Base-by-base conservation (phyloP, 2,797 vertebrate genomes). In the Peromyscus melanophrys region DNA sequence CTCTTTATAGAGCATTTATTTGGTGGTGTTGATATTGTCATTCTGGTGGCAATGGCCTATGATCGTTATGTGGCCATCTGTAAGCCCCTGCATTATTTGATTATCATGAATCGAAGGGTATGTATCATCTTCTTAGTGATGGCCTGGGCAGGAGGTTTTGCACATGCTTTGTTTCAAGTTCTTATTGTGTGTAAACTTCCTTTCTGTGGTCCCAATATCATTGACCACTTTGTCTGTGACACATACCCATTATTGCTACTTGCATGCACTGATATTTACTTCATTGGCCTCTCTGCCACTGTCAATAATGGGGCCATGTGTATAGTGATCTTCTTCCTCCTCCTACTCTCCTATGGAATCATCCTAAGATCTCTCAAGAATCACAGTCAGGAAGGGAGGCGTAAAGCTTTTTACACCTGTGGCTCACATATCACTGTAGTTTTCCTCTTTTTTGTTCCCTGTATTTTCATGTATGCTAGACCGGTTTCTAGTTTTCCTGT, bases 41-140 rank as follows among this genome's bases (percentile, higher is more conserved):
- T 98, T 10, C 95, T 98, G 29, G 95, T 96, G 0, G 96, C 57
- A 6, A 98, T 99, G 98, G 98, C 98, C 40, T 84, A 98, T 73
- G 98, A 99, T 95, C 93, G 97, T 69, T 98, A 98, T 19, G 80
- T 98, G 63, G 98, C 98, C 14, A 97, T 99, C 80, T 98, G 98
- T 81, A 95, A 97, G 14, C 61, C 83, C 1, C 49, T 93, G 61
- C 92, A 87, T 21, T 93, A 93, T 13, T 21, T 57, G 83, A 93
- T 49, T 5, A 69, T 78, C 49, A 87, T 93, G 83, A 78, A 78
- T 37, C 10, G 6, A 63, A 2, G 40, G 31, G 31, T 75, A 6
- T 85, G 81, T 11, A 59, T 67, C 4, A n/a, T n/a, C 1, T 4
- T 93, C 27, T 11, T 93, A n/a, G 0, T 86, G 46, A 13, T 57